A percentile compares a stretch with the other conserved stretches of the same genome.
Conservation (phyloP, 2,797 vertebrate genomes). For the Hozukius guyotensis region DNA sequence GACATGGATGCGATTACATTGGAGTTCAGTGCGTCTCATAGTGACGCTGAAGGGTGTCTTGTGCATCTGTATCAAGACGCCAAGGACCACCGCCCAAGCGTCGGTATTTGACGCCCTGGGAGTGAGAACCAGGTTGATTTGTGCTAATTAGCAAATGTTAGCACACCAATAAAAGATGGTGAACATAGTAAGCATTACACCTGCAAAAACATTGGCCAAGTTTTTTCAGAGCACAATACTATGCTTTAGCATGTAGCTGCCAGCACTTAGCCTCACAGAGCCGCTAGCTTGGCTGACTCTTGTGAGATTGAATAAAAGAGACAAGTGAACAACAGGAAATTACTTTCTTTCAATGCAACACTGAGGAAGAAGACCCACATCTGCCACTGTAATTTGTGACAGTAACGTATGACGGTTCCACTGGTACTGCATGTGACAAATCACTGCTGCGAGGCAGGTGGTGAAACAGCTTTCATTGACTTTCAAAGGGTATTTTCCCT, state of each 20-base stretch:
- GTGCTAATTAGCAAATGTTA: not conserved
- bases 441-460: not conserved
- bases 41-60: too few species aligned
- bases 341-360: not conserved
- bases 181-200: not conserved
- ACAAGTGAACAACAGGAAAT: not conserved
- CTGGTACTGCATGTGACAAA: not conserved
- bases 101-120: too few species aligned
- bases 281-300: not conserved
- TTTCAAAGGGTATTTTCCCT: not conserved
- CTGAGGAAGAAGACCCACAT: not conserved
- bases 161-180: not conserved
- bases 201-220: not conserved
- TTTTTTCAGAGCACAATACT: not conserved
- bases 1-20: too few species aligned
- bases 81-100: too few species aligned
- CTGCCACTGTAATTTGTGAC: not conserved
- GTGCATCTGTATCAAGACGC: too few species aligned
- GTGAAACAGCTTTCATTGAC: not conserved
- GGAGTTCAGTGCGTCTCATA: too few species aligned
- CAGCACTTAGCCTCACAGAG: not conserved
- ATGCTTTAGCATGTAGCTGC: not conserved
- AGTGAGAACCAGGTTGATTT: not conserved
- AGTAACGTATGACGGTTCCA: not conserved
- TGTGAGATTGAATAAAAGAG: not conserved